These are phyloP conservation scores for Carassius auratus DNA, from an alignment of 2,113 vertebrate species.

Conservation along the genomic window DNA sequence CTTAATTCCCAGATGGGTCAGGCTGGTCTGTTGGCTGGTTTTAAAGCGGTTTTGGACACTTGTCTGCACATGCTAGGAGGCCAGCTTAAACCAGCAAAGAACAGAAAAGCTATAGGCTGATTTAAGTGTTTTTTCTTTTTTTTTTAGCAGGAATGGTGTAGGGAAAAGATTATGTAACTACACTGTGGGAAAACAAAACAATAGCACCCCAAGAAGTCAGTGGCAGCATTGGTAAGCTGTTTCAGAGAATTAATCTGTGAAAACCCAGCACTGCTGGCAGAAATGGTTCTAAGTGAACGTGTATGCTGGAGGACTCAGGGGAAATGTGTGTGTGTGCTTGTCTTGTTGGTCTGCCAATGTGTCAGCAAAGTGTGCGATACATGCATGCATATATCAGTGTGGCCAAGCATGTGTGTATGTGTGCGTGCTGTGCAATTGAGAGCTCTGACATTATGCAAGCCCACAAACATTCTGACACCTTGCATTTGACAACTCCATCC, in stretches of 20 bases:
- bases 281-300: not conserved
- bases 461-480: slow-evolving; percentile 56
- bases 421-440: slow-evolving; percentile 32
- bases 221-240: not conserved
- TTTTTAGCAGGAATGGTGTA: not conserved
- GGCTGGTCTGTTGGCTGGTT: not conserved
- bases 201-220: not conserved
- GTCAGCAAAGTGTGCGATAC: slow-evolving; percentile 10
- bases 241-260: slow-evolving; percentile 13
- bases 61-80: not conserved
- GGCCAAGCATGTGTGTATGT: slow-evolving; percentile 34
- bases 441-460: slow-evolving; percentile 42
- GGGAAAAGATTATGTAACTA: not conserved
- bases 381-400: slow-evolving; percentile 32
- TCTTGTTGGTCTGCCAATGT: slow-evolving; percentile 39
- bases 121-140: not conserved
- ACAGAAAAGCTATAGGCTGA: not conserved
- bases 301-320: not conserved
- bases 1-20: too few species aligned
- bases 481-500: slow-evolving; percentile 72
- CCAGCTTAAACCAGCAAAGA: not conserved
- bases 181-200: slow-evolving; percentile 6
- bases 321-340: slow-evolving; percentile 2
- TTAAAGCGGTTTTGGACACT: not conserved
- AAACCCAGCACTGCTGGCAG: slow-evolving; percentile 12